Percentiles rank a stretch among this genome's conserved stretches.
phyloP scores from a whole-genome alignment of 2,113 vertebrate species.

The Myotis brandtii region DNA sequence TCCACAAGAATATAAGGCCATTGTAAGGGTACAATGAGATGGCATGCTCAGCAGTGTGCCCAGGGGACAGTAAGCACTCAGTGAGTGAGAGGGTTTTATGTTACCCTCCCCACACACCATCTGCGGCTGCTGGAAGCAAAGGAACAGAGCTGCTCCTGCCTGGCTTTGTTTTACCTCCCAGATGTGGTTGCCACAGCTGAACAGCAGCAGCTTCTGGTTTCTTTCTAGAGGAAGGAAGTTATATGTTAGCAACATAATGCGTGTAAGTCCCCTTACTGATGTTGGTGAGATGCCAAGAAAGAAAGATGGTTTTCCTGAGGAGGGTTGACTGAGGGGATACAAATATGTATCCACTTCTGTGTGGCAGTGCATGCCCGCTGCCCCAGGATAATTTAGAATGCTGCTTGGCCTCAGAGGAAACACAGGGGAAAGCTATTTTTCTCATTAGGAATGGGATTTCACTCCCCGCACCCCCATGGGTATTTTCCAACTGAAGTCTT shows the following conservation, averaged over 20 bases:
- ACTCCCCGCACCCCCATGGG: too few species aligned
- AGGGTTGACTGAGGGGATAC: neutral
- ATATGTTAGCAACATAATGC: neutral
- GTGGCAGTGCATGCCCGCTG: neutral
- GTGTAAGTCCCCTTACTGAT: neutral
- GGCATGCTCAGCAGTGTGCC: neutral
- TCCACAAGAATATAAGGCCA: neutral
- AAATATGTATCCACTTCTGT: neutral
- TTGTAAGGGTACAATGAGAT: neutral
- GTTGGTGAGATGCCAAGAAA: neutral
- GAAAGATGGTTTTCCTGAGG: neutral
- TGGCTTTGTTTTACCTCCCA: neutral
- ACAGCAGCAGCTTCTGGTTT: neutral
- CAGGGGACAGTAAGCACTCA: neutral
- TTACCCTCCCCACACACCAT: accelerated
- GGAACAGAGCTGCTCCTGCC: neutral
- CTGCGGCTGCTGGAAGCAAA: neutral
- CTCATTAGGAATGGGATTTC: neutral
- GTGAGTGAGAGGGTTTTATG: neutral
- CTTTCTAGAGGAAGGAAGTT: neutral
- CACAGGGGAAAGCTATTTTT: neutral
- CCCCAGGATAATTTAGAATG: neutral
- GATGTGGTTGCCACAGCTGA: neutral
- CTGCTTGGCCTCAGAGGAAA: neutral
- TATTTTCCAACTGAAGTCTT: neutral